A percentile compares a stretch with the other conserved stretches of the same genome.
These are phyloP conservation scores for Rhagonycha fulva DNA, from an alignment of 2,888 invertebrate species.

Conservation along the genomic window DNA sequence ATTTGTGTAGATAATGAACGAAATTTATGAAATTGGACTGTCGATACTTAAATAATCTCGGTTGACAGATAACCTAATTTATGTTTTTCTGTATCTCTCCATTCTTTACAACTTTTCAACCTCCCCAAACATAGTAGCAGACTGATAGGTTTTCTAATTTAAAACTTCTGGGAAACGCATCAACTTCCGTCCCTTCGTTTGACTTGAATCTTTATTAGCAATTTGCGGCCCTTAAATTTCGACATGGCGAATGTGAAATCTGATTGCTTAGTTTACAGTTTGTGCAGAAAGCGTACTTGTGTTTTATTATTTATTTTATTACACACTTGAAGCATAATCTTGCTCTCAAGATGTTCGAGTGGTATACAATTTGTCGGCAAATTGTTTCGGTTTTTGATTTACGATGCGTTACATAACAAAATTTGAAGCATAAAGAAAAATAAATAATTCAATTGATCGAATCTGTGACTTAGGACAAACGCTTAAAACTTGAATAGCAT, in stretches of 20 bases:
- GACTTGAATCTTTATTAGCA: not conserved
- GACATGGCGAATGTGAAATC: not conserved
- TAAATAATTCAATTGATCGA: not conserved
- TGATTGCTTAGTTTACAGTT: not conserved
- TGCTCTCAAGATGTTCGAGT: not conserved
- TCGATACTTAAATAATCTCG: not conserved
- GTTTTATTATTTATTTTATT: not conserved
- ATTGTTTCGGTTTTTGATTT: not conserved
- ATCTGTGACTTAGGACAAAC: constrained; percentile 10
- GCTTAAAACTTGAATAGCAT: constrained; percentile 14
- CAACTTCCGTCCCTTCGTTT: not conserved
- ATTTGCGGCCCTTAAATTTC: not conserved
- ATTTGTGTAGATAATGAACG: not conserved
- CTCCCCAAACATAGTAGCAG: not conserved
- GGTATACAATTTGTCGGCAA: not conserved
- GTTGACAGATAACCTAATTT: not conserved
- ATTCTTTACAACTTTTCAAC: not conserved
- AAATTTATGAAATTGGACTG: not conserved
- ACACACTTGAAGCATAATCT: not conserved
- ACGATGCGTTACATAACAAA: not conserved
- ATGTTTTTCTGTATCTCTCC: not conserved
- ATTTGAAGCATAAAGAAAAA: not conserved
- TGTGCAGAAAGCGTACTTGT: not conserved
- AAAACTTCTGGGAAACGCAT: not conserved
- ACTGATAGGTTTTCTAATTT: not conserved